A percentile compares a stretch with the other conserved stretches of the same genome.
These are phyloP conservation scores for Atopsyche davidsoni DNA, from an alignment of 1,140 invertebrate genomes.

Conservation along the genomic window DNA sequence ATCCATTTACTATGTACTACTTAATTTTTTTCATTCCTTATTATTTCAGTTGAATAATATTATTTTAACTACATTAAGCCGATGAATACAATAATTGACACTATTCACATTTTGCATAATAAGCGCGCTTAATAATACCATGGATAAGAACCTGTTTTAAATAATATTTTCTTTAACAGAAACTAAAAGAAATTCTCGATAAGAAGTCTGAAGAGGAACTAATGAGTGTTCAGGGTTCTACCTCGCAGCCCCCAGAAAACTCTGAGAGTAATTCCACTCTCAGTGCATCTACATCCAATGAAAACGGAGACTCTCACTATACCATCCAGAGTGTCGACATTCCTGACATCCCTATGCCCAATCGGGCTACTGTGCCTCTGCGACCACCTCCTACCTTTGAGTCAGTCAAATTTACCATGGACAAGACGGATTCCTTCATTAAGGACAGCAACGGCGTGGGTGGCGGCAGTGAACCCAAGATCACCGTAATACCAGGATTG, in stretches of 20 bases:
- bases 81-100: too few species aligned
- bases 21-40: too few species aligned
- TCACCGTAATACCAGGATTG: constrained; percentile 29
- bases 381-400: constrained; percentile 34
- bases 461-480: constrained; percentile 30
- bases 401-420: constrained; percentile 31
- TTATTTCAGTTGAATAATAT: too few species aligned
- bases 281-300: constrained; percentile 29
- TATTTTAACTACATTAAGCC: too few species aligned
- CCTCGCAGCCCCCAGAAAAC: constrained; percentile 31
- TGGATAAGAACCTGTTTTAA: too few species aligned
- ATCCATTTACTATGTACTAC: too few species aligned
- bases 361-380: constrained; percentile 22
- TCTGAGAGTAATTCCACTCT: constrained; percentile 22
- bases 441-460: constrained; percentile 25
- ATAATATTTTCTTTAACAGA: constrained; percentile 42
- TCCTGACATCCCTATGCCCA: constrained; percentile 58
- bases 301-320: constrained; percentile 34
- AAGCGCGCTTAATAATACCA: too few species aligned
- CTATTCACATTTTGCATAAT: not conserved
- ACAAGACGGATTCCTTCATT: constrained; percentile 26
- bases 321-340: constrained; percentile 40
- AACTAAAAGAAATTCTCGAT: constrained; percentile 59
- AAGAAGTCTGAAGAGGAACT: constrained; percentile 49
- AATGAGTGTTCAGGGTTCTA: constrained; percentile 36